Conservation (phyloP, 2,797 vertebrate genomes). For the Enteromius viviparus region DNA sequence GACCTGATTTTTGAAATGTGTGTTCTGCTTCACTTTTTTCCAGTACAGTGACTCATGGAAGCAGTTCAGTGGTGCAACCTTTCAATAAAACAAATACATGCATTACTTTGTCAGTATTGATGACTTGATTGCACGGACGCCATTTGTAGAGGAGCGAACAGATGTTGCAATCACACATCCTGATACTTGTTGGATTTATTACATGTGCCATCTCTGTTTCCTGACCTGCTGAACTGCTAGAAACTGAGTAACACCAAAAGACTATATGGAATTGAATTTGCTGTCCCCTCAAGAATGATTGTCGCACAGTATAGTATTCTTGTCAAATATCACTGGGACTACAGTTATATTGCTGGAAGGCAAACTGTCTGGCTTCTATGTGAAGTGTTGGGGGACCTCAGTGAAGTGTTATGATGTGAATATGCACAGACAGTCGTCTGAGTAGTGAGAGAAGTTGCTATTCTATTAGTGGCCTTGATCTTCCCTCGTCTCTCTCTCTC, state of each 20-base stretch:
- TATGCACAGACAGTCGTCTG: conserved; percentile 37
- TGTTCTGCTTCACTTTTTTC: not conserved
- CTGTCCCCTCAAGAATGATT: conserved; percentile 28
- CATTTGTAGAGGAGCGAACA: not conserved
- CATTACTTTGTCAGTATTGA: not conserved
- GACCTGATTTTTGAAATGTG: not conserved
- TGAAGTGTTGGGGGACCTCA: conserved; percentile 33
- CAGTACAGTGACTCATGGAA: not conserved
- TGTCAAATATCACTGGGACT: conserved; percentile 31
- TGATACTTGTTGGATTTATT: not conserved
- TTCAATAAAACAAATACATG: not conserved
- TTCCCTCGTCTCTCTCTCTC: not conserved
- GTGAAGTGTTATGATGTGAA: conserved; percentile 51
- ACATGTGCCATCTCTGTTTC: not conserved
- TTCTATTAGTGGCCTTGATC: conserved; percentile 35
- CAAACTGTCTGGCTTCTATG: conserved; percentile 44
- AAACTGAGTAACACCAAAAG: not conserved
- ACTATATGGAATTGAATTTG: not conserved
- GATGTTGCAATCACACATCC: not conserved
- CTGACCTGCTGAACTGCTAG: not conserved
- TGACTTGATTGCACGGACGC: not conserved
- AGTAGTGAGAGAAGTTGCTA: conserved; percentile 12
- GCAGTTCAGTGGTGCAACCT: not conserved
- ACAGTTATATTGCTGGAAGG: conserved; percentile 42
- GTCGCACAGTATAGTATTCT: not conserved